These are phyloP conservation scores for Alectoris magna DNA, from an alignment of 2,797 vertebrate species.

Conservation along the genomic window DNA sequence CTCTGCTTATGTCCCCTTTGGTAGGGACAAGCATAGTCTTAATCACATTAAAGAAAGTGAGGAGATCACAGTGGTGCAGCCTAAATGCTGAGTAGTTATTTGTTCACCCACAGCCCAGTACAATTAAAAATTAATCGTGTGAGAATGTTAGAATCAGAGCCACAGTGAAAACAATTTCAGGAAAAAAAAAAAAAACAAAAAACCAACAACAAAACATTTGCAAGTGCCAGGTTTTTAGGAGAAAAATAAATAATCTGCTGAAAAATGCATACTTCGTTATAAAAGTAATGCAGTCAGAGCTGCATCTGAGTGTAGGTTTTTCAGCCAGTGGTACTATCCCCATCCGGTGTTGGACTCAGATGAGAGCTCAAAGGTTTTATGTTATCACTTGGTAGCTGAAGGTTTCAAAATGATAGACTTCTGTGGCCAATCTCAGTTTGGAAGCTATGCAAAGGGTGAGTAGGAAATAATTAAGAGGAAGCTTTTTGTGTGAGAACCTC, in stretches of 20 bases:
- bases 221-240: background rate
- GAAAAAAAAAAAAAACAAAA: fast-evolving
- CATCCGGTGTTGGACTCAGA: background rate
- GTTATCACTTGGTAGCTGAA: background rate
- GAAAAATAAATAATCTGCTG: background rate
- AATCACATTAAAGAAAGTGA: background rate
- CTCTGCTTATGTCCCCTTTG: background rate
- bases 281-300: background rate
- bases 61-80: background rate
- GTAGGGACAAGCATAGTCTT: background rate
- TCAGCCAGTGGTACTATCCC: background rate
- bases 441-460: background rate
- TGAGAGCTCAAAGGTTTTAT: background rate
- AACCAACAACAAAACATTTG: background rate
- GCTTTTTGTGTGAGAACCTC: background rate
- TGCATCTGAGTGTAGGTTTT: background rate
- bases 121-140: background rate
- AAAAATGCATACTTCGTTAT: background rate
- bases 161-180: background rate
- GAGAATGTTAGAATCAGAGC: background rate
- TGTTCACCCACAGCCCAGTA: background rate
- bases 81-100: background rate
- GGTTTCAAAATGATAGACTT: background rate
- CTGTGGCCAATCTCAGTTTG: background rate
- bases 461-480: background rate